Conservation (phyloP, 2,888 invertebrate species). For the Monopis laevigella region DNA sequence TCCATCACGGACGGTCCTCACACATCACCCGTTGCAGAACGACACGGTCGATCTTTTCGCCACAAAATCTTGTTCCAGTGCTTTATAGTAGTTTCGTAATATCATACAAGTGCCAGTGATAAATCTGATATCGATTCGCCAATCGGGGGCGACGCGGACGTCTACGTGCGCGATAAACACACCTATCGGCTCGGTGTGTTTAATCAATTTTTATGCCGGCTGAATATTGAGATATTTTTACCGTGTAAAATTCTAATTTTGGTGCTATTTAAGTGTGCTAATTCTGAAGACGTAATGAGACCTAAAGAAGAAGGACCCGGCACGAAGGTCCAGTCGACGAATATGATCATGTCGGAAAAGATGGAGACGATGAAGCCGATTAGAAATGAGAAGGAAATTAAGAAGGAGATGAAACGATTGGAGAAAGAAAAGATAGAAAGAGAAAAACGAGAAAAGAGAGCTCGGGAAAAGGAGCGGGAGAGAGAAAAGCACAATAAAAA, state of each 20-base stretch:
- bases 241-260: constrained; percentile 29
- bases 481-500: constrained; percentile 51
- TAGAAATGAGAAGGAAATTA: constrained; percentile 57
- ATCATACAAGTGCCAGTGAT: constrained; percentile 48
- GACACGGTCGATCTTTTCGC: constrained; percentile 20
- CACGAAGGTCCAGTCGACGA: constrained; percentile 52
- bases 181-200: constrained; percentile 33
- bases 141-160: constrained; percentile 36
- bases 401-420: constrained; percentile 60
- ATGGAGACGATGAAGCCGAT: constrained; percentile 59
- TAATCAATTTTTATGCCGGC: constrained; percentile 38
- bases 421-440: constrained; percentile 60
- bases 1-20: constrained; percentile 38
- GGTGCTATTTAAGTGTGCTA: constrained; percentile 30
- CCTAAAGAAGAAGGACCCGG: constrained; percentile 50
- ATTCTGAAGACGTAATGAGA: constrained; percentile 37
- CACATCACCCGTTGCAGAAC: constrained; percentile 22
- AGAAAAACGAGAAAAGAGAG: constrained; percentile 61
- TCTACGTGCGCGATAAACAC: constrained; percentile 36
- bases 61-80: constrained; percentile 24
- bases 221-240: constrained; percentile 30
- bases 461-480: constrained; percentile 60
- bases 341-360: constrained; percentile 67
- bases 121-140: constrained; percentile 44
- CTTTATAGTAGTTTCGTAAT: constrained; percentile 29